Evolutionary conservation across 2,113 vertebrate species (phyloP).

Genomic region (Leptodactylus fuscus): DNA sequence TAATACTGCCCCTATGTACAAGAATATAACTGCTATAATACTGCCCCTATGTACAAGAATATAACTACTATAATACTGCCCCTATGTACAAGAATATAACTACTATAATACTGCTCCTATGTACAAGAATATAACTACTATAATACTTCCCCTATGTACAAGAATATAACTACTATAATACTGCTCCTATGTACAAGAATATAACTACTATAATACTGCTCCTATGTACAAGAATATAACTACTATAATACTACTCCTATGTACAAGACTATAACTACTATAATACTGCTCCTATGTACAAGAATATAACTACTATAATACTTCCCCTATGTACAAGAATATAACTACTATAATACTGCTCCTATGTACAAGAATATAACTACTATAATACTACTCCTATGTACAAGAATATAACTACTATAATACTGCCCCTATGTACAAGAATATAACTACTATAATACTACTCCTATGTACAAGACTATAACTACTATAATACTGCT

Average conservation of each 20-base stretch:
- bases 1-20: neutral
- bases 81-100: slow-evolving; percentile 1
- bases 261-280: slow-evolving; percentile 7
- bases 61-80: neutral
- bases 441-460: neutral
- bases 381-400: neutral
- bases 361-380: slow-evolving; percentile 5
- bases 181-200: neutral
- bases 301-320: slow-evolving; percentile 16
- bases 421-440: neutral
- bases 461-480: neutral
- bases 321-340: neutral
- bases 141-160: neutral
- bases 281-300: neutral
- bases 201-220: slow-evolving; percentile 12
- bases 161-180: neutral
- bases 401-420: neutral
- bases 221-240: neutral
- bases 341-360: slow-evolving; percentile 1
- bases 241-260: slow-evolving; percentile 2
- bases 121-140: slow-evolving; percentile 4
- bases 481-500: neutral
- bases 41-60: neutral
- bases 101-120: slow-evolving; percentile 4
- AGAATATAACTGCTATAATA: neutral